Percentiles rank a stretch among this genome's conserved stretches.
phyloP scores from a whole-genome alignment of 2,797 vertebrate genomes.

The Selene dorsalis region DNA sequence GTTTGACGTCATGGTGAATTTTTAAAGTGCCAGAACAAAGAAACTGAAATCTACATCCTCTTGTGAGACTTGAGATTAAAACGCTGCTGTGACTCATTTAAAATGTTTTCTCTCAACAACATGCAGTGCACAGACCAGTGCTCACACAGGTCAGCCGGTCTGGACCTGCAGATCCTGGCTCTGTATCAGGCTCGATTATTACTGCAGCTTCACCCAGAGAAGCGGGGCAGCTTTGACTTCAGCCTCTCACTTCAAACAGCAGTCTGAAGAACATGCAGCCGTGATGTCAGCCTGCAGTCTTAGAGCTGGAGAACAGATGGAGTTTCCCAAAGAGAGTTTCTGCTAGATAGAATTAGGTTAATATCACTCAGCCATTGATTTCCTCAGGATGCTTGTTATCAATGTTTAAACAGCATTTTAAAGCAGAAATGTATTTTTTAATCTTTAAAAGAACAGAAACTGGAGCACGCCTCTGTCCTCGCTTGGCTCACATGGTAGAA shows the following conservation, averaged over 20 bases:
- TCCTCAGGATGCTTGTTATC: constrained; percentile 42
- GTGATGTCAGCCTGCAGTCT: constrained; percentile 28
- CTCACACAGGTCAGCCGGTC: too few species aligned
- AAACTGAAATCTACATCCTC: too few species aligned
- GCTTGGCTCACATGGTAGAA: constrained; percentile 38
- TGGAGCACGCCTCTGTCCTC: constrained; percentile 32
- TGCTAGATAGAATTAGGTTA: constrained; percentile 67
- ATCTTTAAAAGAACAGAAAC: constrained; percentile 59
- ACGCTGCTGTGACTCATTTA: too few species aligned
- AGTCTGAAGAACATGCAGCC: background rate
- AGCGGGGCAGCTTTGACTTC: constrained; percentile 28
- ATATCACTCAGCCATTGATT: constrained; percentile 62
- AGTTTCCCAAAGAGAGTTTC: constrained; percentile 32
- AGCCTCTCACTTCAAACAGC: constrained; percentile 47
- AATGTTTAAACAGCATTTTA: constrained; percentile 69
- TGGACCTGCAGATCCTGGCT: constrained; percentile 26
- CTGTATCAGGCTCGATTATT: constrained; percentile 34
- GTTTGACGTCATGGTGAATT: too few species aligned
- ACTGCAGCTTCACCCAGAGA: background rate
- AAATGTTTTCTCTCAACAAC: too few species aligned
- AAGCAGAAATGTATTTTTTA: constrained; percentile 52
- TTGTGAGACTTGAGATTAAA: too few species aligned
- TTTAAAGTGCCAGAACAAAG: too few species aligned
- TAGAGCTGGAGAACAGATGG: constrained; percentile 36
- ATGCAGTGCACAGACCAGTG: background rate